Base-by-base conservation (phyloP, 2,888 invertebrate species). In the Aricia artaxerxes region DNA sequence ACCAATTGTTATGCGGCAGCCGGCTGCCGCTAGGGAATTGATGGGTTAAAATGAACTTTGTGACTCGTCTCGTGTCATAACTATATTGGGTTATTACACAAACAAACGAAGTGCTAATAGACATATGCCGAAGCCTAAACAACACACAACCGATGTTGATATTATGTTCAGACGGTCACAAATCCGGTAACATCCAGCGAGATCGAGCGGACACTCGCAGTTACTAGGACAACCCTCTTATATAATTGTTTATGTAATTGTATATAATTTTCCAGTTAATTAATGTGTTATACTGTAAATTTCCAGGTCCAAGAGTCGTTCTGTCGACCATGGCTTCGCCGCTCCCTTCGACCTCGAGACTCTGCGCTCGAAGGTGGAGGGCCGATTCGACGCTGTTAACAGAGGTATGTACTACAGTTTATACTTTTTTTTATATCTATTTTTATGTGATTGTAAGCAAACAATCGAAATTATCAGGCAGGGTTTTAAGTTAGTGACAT, bases 301-400 rank as follows among this genome's bases (percentile, higher is more conserved):
- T 95, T 95, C 83, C 95, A 98, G 98, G 97, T 98, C 97, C 91
- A 98, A 98, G 94, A 98, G 98, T 91, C 96, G 97, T 86, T 98
- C 98, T 86, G 98, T 98, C 87, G 98, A 98, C 95, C 98, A 98
- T 95, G 98, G 98, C 87, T 97, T 98, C 88, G 96, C 97, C 82
- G 96, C 97, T 84, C 97, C 97, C 82, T 97, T 97, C 90, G 98
- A 98, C 94, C 95, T 98, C 95, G 97, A 97, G 85, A 96, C 97
- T 79, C 95, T 98, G 82, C 96, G 97, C 86, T 97, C 97, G 88
- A 97, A 97, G 94, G 97, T 98, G 88, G 98, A 98, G 93, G 97
- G 97, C 87, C 96, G 97, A 86, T 97, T 97, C 91, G 97, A 97
- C 88, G 97, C 97, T 85, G 96, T 97, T 78, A 91, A 95, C 84